Base-by-base conservation (phyloP, 2,888 invertebrate species). In the Willowsia nigromaculata region DNA sequence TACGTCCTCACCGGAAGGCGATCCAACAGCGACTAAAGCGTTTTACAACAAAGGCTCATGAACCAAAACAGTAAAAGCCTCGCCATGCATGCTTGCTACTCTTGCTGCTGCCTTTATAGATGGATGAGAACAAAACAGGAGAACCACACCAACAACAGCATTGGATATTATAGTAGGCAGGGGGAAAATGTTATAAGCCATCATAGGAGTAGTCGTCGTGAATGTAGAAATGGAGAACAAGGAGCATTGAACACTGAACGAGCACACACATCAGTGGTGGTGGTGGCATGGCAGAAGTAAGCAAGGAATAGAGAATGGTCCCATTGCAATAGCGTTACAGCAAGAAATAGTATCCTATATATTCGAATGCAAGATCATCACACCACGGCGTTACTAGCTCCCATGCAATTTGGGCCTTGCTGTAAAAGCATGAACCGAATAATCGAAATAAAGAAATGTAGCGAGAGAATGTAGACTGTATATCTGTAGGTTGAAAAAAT, bases 1-100 rank as follows among this genome's bases (percentile, higher is more conserved):
- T 90, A 90, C 90, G 90, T 91, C 91, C 84, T 88, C 85, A 90
- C 91, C 90, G 91, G 91, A 91, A 91, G 91, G 91, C 91, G 88
- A 91, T 85, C 87, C 82, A 90, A 90, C 76, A 91, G 88, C 81
- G 80, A 91, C 91, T 91, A 83, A 82, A 82, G 43, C 84, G 1
- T 56, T 89, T 62, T 84, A 50, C 80, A 81, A 81, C 68, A 74
- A 80, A 65, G 27, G 33, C 81, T 85, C 88, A 74, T 83, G 30
- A 81, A 78, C 71, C 53, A 81, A 15, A 74, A 47, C 33, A 65
- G 65, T 74, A 74, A 65, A 71, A 71, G 33, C 65, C 71, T 47
- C n/a, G n/a, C n/a, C n/a, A n/a, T n/a, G n/a, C n/a, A n/a, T n/a
- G n/a, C n/a, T n/a, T n/a, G n/a, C n/a, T n/a, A n/a, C n/a, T n/a